Evolutionary conservation across 2,797 vertebrate genomes (phyloP).

Genomic region (Ataeniobius toweri): DNA sequence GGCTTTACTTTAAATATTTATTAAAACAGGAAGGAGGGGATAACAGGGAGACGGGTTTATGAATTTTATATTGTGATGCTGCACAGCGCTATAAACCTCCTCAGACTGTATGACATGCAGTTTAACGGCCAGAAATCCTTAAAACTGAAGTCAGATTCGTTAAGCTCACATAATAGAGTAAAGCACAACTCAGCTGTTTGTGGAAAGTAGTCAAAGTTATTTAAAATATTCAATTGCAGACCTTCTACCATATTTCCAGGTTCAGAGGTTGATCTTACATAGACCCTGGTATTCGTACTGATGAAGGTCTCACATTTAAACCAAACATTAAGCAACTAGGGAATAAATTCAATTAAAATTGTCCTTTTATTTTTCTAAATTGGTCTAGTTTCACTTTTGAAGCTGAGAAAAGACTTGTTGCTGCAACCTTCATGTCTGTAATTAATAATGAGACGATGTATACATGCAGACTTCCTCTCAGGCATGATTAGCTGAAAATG

Average conservation of each 20-base stretch:
- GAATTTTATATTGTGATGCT: slow-evolving; percentile 23
- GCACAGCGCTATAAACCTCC: neutral
- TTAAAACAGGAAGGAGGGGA: slow-evolving; percentile 21
- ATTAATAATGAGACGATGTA: no score
- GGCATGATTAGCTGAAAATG: no score
- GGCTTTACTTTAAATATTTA: slow-evolving; percentile 44
- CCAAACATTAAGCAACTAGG: no score
- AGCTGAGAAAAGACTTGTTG: neutral
- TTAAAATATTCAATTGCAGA: neutral
- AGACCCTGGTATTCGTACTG: neutral
- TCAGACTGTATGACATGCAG: neutral
- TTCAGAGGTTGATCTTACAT: neutral
- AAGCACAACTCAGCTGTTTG: no score
- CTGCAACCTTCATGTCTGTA: neutral
- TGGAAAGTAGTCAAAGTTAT: neutral
- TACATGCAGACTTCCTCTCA: no score
- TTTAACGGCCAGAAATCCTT: neutral
- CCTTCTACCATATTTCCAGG: neutral
- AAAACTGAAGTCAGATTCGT: neutral
- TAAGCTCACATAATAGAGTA: neutral
- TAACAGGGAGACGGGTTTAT: slow-evolving; percentile 8
- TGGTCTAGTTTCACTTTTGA: neutral
- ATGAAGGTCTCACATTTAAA: neutral
- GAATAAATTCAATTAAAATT: neutral
- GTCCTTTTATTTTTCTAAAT: neutral